Conservation (phyloP, 1,140 invertebrate species). For the Oreohelix idahoensis region DNA sequence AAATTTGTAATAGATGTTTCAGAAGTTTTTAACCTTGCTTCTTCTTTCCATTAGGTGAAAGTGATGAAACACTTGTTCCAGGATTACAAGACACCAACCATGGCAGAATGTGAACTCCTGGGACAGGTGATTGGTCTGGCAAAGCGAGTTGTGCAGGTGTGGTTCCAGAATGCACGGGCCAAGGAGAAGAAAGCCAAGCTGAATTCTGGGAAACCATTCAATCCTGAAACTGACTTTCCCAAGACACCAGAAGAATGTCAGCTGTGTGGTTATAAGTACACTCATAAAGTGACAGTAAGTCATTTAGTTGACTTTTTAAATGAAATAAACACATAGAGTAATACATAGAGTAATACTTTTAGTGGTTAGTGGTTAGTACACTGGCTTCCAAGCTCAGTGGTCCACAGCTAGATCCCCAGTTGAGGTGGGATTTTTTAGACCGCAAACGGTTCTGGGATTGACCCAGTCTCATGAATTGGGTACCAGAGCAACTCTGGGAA, state of each 20-base stretch:
- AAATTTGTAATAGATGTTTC: too few relatives aligned
- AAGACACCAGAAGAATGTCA: conserved; percentile 86
- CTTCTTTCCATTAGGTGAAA: conserved; percentile 82
- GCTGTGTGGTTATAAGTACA: conserved; percentile 91
- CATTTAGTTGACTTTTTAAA: background rate
- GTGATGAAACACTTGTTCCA: conserved; percentile 95
- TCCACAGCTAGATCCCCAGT: too few relatives aligned
- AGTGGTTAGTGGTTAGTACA: too few relatives aligned
- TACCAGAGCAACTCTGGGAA: too few relatives aligned
- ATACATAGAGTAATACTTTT: too few relatives aligned
- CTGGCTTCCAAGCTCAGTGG: too few relatives aligned
- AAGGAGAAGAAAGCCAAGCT: conserved; percentile 93
- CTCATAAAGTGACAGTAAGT: conserved; percentile 85
- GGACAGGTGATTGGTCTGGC: conserved; percentile 92
- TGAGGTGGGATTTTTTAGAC: too few relatives aligned
- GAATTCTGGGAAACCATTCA: conserved; percentile 51
- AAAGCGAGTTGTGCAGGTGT: conserved; percentile 94
- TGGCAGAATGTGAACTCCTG: conserved; percentile 96
- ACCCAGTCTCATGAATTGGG: too few relatives aligned
- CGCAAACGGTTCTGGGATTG: too few relatives aligned
- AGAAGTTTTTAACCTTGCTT: too few relatives aligned
- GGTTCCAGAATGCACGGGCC: conserved; percentile 99
- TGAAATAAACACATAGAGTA: too few relatives aligned
- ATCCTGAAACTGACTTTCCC: conserved; percentile 58
- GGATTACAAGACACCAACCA: conserved; percentile 97